Percentiles rank a stretch among this genome's conserved stretches.
These are phyloP conservation scores for Cotesia congregata DNA, from an alignment of 2,888 invertebrate species.

Conservation along the genomic window DNA sequence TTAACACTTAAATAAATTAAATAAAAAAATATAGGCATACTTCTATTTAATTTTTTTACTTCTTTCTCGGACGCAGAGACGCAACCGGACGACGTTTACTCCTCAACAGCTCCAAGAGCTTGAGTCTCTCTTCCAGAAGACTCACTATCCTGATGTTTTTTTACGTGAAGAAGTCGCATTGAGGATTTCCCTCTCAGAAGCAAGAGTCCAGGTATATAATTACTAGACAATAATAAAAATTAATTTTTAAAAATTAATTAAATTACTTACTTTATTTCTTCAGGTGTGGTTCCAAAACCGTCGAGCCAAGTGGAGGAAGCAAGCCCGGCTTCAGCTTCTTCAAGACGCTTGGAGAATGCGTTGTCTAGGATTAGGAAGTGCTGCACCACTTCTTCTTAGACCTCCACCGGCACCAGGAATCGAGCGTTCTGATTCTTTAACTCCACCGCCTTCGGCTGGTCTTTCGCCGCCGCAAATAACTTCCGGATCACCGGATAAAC, in stretches of 20 bases:
- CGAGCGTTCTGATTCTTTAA: constrained; percentile 57
- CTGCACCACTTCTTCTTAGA: constrained; percentile 65
- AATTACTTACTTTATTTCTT: constrained; percentile 28
- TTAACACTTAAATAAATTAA: neutral
- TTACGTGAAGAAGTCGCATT: constrained; percentile 92
- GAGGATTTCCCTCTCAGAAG: constrained; percentile 91
- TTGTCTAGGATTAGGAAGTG: constrained; percentile 77
- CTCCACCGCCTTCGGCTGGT: constrained; percentile 50
- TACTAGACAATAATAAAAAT: neutral
- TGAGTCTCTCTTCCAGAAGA: constrained; percentile 93
- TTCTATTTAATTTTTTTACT: constrained; percentile 33
- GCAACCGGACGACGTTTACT: constrained; percentile 94
- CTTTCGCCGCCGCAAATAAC: constrained; percentile 50
- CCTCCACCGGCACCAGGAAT: constrained; percentile 60
- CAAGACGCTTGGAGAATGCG: constrained; percentile 94
- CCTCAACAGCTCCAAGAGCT: constrained; percentile 93
- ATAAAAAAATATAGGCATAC: neutral
- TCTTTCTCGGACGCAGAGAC: constrained; percentile 74
- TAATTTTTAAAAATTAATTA: constrained; percentile 33
- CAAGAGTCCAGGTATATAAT: constrained; percentile 84
- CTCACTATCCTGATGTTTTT: constrained; percentile 93
- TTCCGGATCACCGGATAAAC: constrained; percentile 42
- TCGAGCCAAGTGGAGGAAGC: constrained; percentile 92
- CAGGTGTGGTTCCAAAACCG: constrained; percentile 95
- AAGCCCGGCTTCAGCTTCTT: constrained; percentile 85